phyloP scores from a whole-genome alignment of 2,113 vertebrate species.

The Melozone crissalis region DNA sequence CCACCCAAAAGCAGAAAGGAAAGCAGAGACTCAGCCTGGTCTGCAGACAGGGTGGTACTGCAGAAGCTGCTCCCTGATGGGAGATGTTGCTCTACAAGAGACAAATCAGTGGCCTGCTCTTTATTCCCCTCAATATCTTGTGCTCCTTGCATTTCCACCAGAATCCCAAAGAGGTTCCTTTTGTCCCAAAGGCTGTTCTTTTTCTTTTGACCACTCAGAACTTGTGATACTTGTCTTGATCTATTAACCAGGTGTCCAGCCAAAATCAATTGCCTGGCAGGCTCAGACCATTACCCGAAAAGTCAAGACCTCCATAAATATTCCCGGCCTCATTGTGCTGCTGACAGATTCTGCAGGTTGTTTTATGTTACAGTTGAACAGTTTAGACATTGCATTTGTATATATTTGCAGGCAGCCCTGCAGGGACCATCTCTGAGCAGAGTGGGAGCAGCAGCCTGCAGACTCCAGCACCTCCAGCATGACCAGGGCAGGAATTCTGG shows the following conservation, averaged over 20 bases:
- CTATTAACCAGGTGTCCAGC: slow-evolving; percentile 49
- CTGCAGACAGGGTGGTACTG: not conserved
- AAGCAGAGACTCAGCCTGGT: not conserved
- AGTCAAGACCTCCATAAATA: slow-evolving; percentile 69
- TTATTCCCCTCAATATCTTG: not conserved
- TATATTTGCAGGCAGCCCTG: slow-evolving; percentile 31
- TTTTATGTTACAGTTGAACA: slow-evolving; percentile 47
- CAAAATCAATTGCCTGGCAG: slow-evolving; percentile 61
- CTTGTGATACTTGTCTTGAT: slow-evolving; percentile 28
- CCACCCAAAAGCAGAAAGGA: not conserved
- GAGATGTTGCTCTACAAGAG: not conserved
- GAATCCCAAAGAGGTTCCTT: not conserved
- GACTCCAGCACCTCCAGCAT: slow-evolving; percentile 7
- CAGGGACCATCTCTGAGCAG: not conserved
- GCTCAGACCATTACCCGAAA: not conserved
- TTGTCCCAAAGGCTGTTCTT: not conserved
- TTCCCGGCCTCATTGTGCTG: slow-evolving; percentile 29
- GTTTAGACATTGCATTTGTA: slow-evolving; percentile 36
- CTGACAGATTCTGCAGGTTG: slow-evolving; percentile 52
- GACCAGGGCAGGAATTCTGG: not conserved
- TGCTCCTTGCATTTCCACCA: not conserved
- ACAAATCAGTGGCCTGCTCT: not conserved
- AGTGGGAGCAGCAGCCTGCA: not conserved
- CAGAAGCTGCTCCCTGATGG: not conserved
- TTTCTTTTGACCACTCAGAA: slow-evolving; percentile 12